These are phyloP conservation scores for Neodiprion fabricii DNA, from an alignment of 1,140 invertebrate genomes.

Conservation along the genomic window DNA sequence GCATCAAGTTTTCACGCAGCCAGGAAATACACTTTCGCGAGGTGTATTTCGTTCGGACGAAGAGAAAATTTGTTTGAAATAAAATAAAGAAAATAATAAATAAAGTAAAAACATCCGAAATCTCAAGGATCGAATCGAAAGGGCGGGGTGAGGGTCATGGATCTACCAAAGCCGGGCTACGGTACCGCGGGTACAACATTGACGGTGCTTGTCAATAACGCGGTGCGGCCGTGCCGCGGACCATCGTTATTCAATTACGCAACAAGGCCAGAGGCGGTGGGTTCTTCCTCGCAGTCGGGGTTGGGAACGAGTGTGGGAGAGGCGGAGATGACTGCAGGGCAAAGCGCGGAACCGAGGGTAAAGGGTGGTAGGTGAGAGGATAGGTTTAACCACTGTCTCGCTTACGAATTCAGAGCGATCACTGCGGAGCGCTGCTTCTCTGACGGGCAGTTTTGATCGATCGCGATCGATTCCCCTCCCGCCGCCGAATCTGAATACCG, in stretches of 20 bases:
- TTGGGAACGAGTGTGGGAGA: constrained; percentile 9
- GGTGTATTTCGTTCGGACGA: not conserved
- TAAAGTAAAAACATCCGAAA: not conserved
- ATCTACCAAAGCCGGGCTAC: not conserved
- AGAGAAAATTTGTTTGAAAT: too few relatives aligned
- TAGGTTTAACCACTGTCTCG: too few relatives aligned
- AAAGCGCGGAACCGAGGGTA: constrained; percentile 35
- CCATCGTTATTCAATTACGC: constrained; percentile 54
- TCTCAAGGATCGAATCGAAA: not conserved
- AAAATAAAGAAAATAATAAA: too few relatives aligned
- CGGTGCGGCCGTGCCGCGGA: constrained; percentile 26
- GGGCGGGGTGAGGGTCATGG: too few relatives aligned
- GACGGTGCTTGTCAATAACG: constrained; percentile 49
- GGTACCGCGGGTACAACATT: constrained; percentile 41
- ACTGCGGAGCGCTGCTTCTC: too few relatives aligned
- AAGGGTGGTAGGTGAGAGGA: constrained; percentile 20
- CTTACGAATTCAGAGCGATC: too few relatives aligned
- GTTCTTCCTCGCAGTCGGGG: constrained; percentile 18
- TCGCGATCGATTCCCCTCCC: not conserved
- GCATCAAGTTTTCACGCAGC: constrained; percentile 45
- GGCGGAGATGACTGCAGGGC: constrained; percentile 20
- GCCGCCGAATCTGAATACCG: not conserved
- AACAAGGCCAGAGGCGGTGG: constrained; percentile 37
- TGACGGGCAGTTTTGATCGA: not conserved
- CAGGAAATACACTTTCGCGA: constrained; percentile 8